A percentile compares a stretch with the other conserved stretches of the same genome.
These are phyloP conservation scores for Scaptomyza graminum DNA, from an alignment of 1,140 invertebrate genomes.

Conservation along the genomic window DNA sequence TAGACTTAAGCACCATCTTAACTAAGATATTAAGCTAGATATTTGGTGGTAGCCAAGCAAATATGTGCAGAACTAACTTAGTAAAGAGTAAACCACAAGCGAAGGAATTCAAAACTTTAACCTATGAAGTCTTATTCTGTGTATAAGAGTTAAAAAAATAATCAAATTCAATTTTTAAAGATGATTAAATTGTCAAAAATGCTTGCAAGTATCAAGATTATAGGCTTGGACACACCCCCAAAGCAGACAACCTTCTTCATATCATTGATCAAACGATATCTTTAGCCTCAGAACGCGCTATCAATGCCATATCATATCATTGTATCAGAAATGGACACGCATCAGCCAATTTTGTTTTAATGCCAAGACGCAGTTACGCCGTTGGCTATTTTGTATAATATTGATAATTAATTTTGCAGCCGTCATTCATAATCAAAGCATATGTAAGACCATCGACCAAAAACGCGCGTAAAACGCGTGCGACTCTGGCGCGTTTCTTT, in stretches of 20 bases:
- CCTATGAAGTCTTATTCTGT: no score
- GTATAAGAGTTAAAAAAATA: no score
- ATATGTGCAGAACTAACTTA: no score
- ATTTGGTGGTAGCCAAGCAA: no score
- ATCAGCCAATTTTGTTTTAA: conserved; percentile 26
- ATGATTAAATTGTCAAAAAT: no score
- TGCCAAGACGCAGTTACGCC: conserved; percentile 16
- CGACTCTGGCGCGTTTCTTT: conserved; percentile 2
- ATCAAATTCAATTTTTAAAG: no score
- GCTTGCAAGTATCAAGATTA: not conserved
- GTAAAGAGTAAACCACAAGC: no score
- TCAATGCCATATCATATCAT: conserved; percentile 27
- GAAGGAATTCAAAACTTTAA: no score
- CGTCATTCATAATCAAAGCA: conserved; percentile 68
- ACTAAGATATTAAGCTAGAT: not conserved
- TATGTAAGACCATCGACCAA: conserved; percentile 61
- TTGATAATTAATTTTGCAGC: conserved; percentile 27
- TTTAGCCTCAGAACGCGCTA: conserved; percentile 35
- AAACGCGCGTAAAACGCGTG: conserved; percentile 30
- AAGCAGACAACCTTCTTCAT: conserved; percentile 23
- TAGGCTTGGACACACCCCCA: conserved; percentile 15
- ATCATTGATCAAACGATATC: conserved; percentile 40
- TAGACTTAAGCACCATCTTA: not conserved
- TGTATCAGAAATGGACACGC: conserved; percentile 36
- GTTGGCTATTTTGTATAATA: not conserved